Conservation (phyloP, 2,888 invertebrate genomes). For the Ophion slaviceki region DNA sequence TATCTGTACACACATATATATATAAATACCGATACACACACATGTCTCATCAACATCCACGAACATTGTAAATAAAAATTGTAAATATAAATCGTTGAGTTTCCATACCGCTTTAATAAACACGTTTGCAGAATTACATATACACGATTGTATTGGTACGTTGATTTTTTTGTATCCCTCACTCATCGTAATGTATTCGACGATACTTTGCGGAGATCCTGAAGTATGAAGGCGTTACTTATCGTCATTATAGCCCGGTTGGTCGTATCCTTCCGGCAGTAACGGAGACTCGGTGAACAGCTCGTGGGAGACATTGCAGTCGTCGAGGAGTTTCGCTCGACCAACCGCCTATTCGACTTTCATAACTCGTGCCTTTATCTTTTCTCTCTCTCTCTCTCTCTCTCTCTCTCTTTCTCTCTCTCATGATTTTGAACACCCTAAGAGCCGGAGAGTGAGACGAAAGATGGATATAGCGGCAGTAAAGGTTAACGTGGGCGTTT, state of each 20-base stretch:
- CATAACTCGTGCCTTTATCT: conserved; percentile 61
- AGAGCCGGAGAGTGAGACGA: conserved; percentile 52
- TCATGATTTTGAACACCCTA: conserved; percentile 5
- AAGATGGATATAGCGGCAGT: conserved; percentile 60
- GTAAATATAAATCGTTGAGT: conserved; percentile 85
- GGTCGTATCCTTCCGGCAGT: conserved; percentile 58
- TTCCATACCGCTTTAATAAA: conserved; percentile 87
- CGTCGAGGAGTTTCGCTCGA: conserved; percentile 45
- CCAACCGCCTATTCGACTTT: conserved; percentile 59
- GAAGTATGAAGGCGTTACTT: conserved; percentile 61
- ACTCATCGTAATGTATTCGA: conserved; percentile 40
- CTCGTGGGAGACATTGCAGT: conserved; percentile 38
- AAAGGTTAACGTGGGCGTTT: conserved; percentile 76
- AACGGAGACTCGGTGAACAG: conserved; percentile 46
- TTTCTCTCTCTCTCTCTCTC: conserved; percentile 15
- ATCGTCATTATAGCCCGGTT: conserved; percentile 58
- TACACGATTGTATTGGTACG: conserved; percentile 68
- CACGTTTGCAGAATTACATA: conserved; percentile 85
- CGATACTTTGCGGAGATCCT: conserved; percentile 44
- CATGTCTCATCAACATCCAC: conserved; percentile 63
- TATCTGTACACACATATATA: conserved; percentile 40
- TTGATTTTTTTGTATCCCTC: conserved; percentile 57
- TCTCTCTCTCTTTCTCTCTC: conserved; percentile 19
- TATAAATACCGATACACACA: conserved; percentile 50
- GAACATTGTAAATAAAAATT: conserved; percentile 82